Evolutionary conservation across 1,140 invertebrate species (phyloP).

Genomic region (Pseudomyrmex dendroicus): DNA sequence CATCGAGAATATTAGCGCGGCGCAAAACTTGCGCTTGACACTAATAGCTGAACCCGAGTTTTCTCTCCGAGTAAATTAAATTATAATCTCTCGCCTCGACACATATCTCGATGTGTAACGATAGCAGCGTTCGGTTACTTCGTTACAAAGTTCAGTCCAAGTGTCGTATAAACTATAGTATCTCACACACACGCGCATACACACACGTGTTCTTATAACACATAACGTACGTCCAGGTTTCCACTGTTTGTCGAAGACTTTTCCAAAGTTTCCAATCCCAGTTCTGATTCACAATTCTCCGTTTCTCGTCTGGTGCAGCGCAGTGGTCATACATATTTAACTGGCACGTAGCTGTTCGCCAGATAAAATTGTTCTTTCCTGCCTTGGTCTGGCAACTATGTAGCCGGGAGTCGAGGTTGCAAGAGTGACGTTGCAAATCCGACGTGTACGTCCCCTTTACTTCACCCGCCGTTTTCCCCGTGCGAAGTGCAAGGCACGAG

Average conservation of each 20-base stretch:
- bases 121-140: conserved; percentile 35
- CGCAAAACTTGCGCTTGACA: conserved; percentile 29
- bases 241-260: conserved; percentile 26
- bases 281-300: conserved; percentile 69
- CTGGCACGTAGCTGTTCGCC: conserved; percentile 46
- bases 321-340: conserved; percentile 72
- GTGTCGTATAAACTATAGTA: conserved; percentile 19
- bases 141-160: conserved; percentile 64
- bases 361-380: conserved; percentile 56
- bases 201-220: background rate
- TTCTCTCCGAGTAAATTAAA: conserved; percentile 55
- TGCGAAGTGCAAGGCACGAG: conserved; percentile 4
- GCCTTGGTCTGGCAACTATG: background rate
- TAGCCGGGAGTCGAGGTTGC: background rate
- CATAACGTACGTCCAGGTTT: conserved; percentile 7
- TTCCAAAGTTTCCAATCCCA: conserved; percentile 30
- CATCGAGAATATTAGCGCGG: background rate
- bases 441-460: conserved; percentile 15
- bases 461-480: background rate
- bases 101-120: conserved; percentile 62
- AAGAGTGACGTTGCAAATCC: conserved; percentile 26
- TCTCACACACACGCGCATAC: background rate
- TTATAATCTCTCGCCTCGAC: conserved; percentile 63
- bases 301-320: conserved; percentile 49
- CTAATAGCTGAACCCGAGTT: conserved; percentile 31